Evolutionary conservation across 2,888 invertebrate species (phyloP), one percentile per base, ranked within the genome.

Genomic region (Harpalus rufipes): DNA sequence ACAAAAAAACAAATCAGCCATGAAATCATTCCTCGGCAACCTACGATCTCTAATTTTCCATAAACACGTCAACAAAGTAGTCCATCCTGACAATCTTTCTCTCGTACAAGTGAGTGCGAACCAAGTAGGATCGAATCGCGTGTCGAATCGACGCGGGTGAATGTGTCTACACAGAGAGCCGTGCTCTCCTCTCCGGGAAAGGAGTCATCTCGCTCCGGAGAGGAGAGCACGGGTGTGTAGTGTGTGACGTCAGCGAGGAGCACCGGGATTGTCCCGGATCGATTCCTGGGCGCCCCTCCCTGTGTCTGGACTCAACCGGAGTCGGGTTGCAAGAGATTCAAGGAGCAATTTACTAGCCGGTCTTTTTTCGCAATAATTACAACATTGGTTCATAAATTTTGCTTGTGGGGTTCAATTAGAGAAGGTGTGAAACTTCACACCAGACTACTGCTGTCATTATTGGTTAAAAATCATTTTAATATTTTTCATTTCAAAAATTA

Each of bases 261-360:
- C 84, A 78, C 84, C 84, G 84, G 84, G 84, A 84, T 78, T 25
- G 78, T 84, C 84, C 83, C 61, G 83, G 84, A 84, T 84, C 84
- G 84, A 84, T 84, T 83, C 84, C 84, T 65, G 84, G 56, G 84
- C 84, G 84, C 84, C 84, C 84, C 84, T 84, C 84, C 84, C 78
- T 78, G 76, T 14, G 51, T 74, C 56, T 44, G 44, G 74, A 21
- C 51, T 41, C 44, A 14, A 44, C 14, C 74, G 74, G 39, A 41
- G 41, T 51, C 44, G 14, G n/a, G 51, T 32, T 51, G 16, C 44
- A 51, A 6, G 18, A 61, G 61, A 59, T 59, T 59, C 59, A 59
- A 14, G 21, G 61, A 61, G 68, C 32, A 18, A 74, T 74, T 74
- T 74, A 74, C 72, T 74, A 18, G n/a, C 72, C 6, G n/a, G 32